phyloP scores from a whole-genome alignment of 37 sponge, comb jelly and placozoan species.

The Sycon ciliatum region DNA sequence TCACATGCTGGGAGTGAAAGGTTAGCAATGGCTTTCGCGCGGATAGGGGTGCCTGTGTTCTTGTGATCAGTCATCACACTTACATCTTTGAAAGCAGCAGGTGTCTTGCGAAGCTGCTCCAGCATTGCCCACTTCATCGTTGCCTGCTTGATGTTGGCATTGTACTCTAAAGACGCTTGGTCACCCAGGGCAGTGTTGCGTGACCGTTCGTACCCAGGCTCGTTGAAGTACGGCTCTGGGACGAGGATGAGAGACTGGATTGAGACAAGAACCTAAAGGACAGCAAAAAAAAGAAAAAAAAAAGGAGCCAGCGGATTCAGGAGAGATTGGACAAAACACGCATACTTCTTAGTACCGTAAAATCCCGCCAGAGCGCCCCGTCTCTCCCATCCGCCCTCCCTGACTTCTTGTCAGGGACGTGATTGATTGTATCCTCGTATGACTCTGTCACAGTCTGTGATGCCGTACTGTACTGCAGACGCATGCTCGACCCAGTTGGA shows the following conservation, averaged over 20 bases:
- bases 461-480: no score
- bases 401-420: no score
- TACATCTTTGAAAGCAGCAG: conserved; percentile 70
- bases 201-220: conserved; percentile 97
- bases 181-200: conserved; percentile 64
- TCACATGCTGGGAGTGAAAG: background rate
- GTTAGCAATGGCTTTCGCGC: background rate
- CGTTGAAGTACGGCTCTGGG: conserved; percentile 90
- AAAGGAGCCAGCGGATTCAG: no score
- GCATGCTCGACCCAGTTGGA: no score
- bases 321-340: no score
- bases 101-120: conserved; percentile 63
- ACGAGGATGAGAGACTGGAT: conserved; percentile 90
- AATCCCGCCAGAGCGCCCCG: no score
- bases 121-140: conserved; percentile 84
- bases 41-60: background rate
- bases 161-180: conserved; percentile 61
- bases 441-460: no score
- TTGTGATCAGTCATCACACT: background rate
- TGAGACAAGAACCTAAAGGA: conserved; percentile 71
- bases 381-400: no score
- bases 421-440: no score
- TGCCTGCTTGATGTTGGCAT: conserved; percentile 52
- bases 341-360: no score
- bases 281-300: background rate